Conservation (phyloP, 2,797 vertebrate genomes). For the Pitangus sulphuratus region DNA sequence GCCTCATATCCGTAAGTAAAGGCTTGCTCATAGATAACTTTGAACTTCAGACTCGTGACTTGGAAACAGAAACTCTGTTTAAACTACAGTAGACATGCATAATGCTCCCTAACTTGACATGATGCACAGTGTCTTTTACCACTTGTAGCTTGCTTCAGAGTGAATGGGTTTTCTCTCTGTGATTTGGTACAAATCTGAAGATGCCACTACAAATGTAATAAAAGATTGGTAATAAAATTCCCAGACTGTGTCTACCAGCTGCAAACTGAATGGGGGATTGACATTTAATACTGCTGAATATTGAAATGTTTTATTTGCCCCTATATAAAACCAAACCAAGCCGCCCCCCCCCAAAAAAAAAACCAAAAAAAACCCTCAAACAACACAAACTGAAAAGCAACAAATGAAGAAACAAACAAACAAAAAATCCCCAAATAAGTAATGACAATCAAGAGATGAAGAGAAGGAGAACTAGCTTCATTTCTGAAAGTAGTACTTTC, state of each 20-base stretch:
- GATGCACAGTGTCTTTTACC: background rate
- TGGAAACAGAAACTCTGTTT: background rate
- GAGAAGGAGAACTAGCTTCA: background rate
- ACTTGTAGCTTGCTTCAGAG: background rate
- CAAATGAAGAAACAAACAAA: background rate
- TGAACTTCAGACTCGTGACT: background rate
- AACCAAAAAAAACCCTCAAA: background rate
- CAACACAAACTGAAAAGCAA: background rate
- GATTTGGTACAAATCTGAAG: background rate
- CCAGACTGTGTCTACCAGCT: background rate
- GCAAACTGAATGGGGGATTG: background rate
- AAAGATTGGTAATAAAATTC: background rate
- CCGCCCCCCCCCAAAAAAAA: too few species aligned
- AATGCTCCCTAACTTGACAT: background rate
- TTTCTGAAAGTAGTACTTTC: background rate
- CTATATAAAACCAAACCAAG: background rate
- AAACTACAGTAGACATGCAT: background rate
- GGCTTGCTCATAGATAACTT: background rate
- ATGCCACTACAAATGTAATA: background rate
- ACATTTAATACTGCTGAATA: background rate
- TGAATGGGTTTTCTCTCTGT: background rate
- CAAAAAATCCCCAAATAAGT: fast-evolving
- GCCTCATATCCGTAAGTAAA: background rate
- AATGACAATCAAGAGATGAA: background rate
- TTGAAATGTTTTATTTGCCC: background rate